phyloP scores from a whole-genome alignment of 23 tunicate genomes.

The Halocynthia aurantium region DNA sequence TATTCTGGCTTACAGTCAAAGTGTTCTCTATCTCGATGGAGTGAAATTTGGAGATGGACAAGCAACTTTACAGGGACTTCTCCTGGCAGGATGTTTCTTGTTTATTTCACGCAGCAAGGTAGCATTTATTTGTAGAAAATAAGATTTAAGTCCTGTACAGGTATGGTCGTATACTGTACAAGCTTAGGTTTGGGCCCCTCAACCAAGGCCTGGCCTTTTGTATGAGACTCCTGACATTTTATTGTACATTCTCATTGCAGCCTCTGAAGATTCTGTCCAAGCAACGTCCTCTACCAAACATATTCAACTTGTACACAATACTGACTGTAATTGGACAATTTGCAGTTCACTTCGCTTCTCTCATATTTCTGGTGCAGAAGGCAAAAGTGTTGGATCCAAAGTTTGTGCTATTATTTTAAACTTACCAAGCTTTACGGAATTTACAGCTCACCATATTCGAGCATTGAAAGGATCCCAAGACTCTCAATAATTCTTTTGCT shows the following conservation, averaged over 20 bases:
- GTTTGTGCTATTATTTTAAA: slow-evolving; percentile 16
- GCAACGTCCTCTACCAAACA: slow-evolving; percentile 93
- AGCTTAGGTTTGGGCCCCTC: too few species aligned
- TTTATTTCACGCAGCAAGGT: slow-evolving; percentile 97
- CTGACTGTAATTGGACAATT: slow-evolving; percentile 87
- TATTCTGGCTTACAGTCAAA: slow-evolving; percentile 89
- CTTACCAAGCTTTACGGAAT: not conserved
- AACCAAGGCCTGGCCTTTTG: too few species aligned
- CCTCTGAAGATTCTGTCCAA: slow-evolving; percentile 81
- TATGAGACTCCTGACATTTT: not conserved
- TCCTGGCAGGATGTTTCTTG: slow-evolving; percentile 95
- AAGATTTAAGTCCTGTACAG: too few species aligned
- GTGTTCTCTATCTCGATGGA: slow-evolving; percentile 89
- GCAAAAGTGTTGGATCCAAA: slow-evolving; percentile 65
- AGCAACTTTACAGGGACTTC: slow-evolving; percentile 88
- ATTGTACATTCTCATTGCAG: slow-evolving; percentile 23
- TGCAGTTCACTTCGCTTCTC: slow-evolving; percentile 78
- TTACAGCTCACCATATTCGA: not conserved
- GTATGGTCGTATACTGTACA: too few species aligned
- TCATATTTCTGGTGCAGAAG: slow-evolving; percentile 57
- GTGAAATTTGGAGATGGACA: slow-evolving; percentile 98
- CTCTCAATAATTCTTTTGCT: not conserved
- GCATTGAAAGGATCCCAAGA: not conserved
- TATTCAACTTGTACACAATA: slow-evolving; percentile 89
- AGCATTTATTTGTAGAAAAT: not conserved